Conservation (phyloP, 2,888 invertebrate genomes). For the Monochamus alternatus region DNA sequence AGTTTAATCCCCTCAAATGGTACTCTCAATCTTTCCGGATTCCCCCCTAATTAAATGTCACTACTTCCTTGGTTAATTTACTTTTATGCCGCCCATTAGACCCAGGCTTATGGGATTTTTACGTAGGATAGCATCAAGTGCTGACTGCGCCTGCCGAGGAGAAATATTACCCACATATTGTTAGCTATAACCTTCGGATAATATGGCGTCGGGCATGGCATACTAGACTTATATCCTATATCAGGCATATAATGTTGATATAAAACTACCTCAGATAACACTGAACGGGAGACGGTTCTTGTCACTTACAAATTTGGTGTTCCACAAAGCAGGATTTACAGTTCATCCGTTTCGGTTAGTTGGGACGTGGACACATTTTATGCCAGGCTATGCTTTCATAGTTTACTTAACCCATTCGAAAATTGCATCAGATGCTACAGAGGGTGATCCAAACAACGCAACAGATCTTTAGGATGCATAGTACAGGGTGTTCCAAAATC, state of each 20-base stretch:
- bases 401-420: too few relatives aligned
- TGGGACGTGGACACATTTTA: neutral
- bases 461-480: too few relatives aligned
- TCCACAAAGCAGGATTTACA: neutral
- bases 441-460: too few relatives aligned
- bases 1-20: neutral
- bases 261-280: neutral
- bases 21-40: slow-evolving; percentile 19
- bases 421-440: too few relatives aligned
- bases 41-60: slow-evolving; percentile 23
- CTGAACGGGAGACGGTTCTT: neutral
- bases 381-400: too few relatives aligned
- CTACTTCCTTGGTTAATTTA: slow-evolving; percentile 41
- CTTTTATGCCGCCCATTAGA: slow-evolving; percentile 46
- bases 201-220: slow-evolving; percentile 42
- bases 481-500: too few relatives aligned
- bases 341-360: slow-evolving; percentile 2
- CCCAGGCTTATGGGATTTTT: slow-evolving; percentile 48
- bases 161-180: slow-evolving; percentile 50
- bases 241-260: neutral
- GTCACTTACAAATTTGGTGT: neutral
- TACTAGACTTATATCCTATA: slow-evolving; percentile 23
- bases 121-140: slow-evolving; percentile 49
- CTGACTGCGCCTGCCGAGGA: slow-evolving; percentile 36
- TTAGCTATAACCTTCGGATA: slow-evolving; percentile 43